Base-by-base conservation (phyloP, 2,113 vertebrate genomes). In the Labeo rohita region DNA sequence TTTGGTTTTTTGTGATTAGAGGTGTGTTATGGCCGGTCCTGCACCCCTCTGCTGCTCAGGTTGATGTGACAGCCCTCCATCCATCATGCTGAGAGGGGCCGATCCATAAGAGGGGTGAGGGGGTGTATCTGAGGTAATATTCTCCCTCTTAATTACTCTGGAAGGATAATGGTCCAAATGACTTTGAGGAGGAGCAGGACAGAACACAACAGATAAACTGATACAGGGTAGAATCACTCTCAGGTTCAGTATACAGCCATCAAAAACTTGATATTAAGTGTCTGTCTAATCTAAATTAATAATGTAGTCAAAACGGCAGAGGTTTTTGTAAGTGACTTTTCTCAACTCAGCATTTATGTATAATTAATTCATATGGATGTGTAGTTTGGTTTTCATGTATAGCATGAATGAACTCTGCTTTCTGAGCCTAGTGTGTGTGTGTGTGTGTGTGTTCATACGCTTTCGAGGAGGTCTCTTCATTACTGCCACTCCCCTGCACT, bases 81-180 rank as follows among this genome's bases (percentile, higher is more conserved):
- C 93, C 92, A 90, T 95, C 93, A 94, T 91, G 87, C 87, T 88
- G 89, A 87, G 86, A 83, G 86, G 73, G 63, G 15, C 88, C 43
- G 84, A 78, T 89, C 90, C 93, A 94, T 93, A 91, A 92, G 88
- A 88, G 87, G 56, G 87, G 65, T 54, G 61, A 87, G 45, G 63
- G 85, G 81, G 90, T 92, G 92, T 93, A 93, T 94, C 92, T 90
- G 88, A 85, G 79, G 91, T 93, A 92, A 94, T 91, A 93, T 94
- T 95, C 92, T 85, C 89, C 86, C 86, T 88, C 93, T 93, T 95
- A 94, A 95, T 95, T 94, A 94, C 90, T 90, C 88, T 83, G 49
- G 78, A 86, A 87, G 87, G 89, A 91, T 94, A 95, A 95, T 94
- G 91, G 92, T 83, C 76, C 68, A 88, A 83, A 92, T 94, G 93